Evolutionary conservation across 2,797 vertebrate species (phyloP), one percentile per base, ranked within the genome.

Genomic region (Fratercula arctica): DNA sequence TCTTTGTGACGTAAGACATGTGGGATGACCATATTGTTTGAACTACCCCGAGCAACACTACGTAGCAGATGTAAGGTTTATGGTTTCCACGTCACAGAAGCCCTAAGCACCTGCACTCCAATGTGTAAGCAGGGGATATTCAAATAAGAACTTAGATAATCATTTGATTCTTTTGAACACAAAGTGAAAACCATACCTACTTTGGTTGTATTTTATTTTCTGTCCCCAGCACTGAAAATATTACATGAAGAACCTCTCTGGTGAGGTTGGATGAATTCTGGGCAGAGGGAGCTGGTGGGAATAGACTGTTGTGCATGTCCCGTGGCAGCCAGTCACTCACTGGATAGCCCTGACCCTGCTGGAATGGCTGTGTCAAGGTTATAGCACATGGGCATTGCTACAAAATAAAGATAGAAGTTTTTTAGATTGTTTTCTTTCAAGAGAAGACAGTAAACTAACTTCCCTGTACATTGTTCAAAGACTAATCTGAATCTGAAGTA

Each of bases 281-380:
- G 33, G 59, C 50, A n/a, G 77, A 60, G 28, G 45, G 31, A 78
- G 10, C 13, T 74, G 73, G 6, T 76, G 59, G 73, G 61, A 70
- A 10, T 9, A 45, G 43, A 51, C 20, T 5, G 57, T 60, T 41
- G 16, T 76, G 50, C 1, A 0, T 6, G 21, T n/a, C 51, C 46
- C 0, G 0, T 25, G 35, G 29, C 50, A 60, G 29, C 26, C 60
- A 25, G 59, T 56, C 33, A 25, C 63, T 51, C 54, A 21, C 18
- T 6, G 4, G 39, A 8, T 14, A 83, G 39, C 48, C 35, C 56
- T 56, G 73, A 35, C 53, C 35, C 48, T 81, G 41, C 60, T 89
- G 60, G 37, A 70, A 23, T 59, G 73, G 37, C 48, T 46, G 0
- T 8, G 13, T 39, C 6, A 0, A 23, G 4, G 2, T 57, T 69